Conservation (phyloP, 2,797 vertebrate species). For the Clarias laeviceps region DNA sequence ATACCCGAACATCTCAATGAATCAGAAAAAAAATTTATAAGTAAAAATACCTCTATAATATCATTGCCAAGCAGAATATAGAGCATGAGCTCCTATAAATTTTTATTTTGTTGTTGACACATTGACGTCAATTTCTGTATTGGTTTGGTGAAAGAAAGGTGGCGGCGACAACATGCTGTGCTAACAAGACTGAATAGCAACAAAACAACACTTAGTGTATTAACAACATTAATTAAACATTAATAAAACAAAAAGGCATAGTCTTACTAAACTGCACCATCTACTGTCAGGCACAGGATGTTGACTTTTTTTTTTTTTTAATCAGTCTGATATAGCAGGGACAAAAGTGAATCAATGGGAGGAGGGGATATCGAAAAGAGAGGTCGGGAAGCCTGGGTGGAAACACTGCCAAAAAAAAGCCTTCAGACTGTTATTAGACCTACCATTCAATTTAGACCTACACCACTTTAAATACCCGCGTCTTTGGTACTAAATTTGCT, state of each 20-base stretch:
- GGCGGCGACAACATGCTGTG: neutral
- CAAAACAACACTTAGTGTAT: neutral
- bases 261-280: conserved; percentile 10
- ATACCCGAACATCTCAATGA: no score
- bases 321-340: neutral
- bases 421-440: neutral
- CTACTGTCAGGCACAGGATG: neutral
- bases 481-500: neutral
- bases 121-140: neutral
- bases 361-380: neutral
- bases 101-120: neutral
- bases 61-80: no score
- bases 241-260: neutral
- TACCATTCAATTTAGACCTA: neutral
- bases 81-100: no score
- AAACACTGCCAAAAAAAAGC: neutral
- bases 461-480: neutral
- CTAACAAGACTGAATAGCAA: neutral
- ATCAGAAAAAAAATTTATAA: no score
- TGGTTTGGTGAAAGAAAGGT: neutral
- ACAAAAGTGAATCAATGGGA: neutral
- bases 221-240: neutral
- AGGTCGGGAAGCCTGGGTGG: neutral
- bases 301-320: neutral
- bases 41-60: no score